Percentiles rank a stretch among this genome's conserved stretches.
phyloP scores from a whole-genome alignment of 1,140 invertebrate genomes.

The Globodera ellingtonae region DNA sequence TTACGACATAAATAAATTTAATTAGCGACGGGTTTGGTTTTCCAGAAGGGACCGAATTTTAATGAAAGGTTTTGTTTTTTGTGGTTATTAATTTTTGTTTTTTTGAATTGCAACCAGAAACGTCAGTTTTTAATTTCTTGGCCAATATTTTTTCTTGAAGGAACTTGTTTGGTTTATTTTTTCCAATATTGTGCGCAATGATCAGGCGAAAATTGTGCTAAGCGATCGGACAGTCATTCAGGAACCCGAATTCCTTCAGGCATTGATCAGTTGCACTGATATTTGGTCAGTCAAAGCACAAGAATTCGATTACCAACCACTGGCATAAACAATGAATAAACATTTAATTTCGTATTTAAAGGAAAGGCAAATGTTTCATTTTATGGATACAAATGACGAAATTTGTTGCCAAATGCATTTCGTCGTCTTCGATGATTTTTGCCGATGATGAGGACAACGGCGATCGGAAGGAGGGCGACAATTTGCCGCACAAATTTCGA shows the following conservation, averaged over 20 bases:
- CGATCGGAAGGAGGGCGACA: neutral
- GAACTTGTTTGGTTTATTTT: slow-evolving; percentile 39
- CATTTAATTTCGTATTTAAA: neutral
- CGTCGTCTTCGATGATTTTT: neutral
- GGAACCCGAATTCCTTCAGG: slow-evolving; percentile 39
- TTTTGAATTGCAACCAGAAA: too few species aligned
- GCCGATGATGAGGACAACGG: too few species aligned
- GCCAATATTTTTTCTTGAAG: neutral
- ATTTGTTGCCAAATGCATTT: slow-evolving; percentile 32
- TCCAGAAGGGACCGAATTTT: too few species aligned
- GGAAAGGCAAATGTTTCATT: slow-evolving; percentile 35
- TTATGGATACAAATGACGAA: slow-evolving; percentile 39
- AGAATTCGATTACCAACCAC: neutral
- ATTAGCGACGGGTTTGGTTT: too few species aligned
- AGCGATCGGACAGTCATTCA: slow-evolving; percentile 29
- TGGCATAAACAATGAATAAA: too few species aligned
- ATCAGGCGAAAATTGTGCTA: slow-evolving; percentile 1
- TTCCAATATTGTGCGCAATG: slow-evolving; percentile 38
- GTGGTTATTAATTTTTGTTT: too few species aligned
- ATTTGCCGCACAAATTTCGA: slow-evolving; percentile 26
- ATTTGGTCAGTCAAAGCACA: slow-evolving; percentile 29
- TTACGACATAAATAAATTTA: neutral
- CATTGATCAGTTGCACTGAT: slow-evolving; percentile 39
- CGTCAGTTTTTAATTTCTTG: too few species aligned
- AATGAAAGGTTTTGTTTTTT: too few species aligned